phyloP scores from a whole-genome alignment of 2,888 invertebrate species.

The Camponotus fellah region DNA sequence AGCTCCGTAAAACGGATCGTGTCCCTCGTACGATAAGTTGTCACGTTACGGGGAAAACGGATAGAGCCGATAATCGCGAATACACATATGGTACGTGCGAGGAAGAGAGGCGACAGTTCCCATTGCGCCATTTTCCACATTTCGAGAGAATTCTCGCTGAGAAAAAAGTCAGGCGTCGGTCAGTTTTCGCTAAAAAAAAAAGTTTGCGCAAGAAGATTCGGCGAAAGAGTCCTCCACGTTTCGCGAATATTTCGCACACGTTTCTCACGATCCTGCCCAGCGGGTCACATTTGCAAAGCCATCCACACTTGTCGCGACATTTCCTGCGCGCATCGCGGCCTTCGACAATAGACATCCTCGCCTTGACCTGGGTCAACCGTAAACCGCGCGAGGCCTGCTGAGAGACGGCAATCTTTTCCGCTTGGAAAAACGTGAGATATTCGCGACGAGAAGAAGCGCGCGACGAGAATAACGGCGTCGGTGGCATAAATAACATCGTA shows the following conservation, averaged over 20 bases:
- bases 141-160: background rate
- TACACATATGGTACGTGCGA: background rate
- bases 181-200: background rate
- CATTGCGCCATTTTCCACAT: background rate
- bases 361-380: constrained; percentile 69
- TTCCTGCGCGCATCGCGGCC: constrained; percentile 41
- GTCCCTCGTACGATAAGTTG: constrained; percentile 1
- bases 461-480: background rate
- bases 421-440: constrained; percentile 53
- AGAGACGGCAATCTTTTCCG: constrained; percentile 43
- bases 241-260: constrained; percentile 74
- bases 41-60: constrained; percentile 18
- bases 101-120: background rate
- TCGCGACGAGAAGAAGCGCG: background rate
- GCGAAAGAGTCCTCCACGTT: constrained; percentile 41
- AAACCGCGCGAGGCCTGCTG: constrained; percentile 44
- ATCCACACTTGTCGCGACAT: constrained; percentile 29
- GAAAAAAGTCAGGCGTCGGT: background rate
- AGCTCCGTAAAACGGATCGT: constrained; percentile 1
- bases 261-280: constrained; percentile 75
- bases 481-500: constrained; percentile 38
- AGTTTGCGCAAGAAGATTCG: constrained; percentile 20
- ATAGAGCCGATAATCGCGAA: constrained; percentile 36
- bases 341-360: constrained; percentile 48
- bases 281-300: constrained; percentile 34